Evolutionary conservation across 2,888 invertebrate species (phyloP), one percentile per base, ranked within the genome.

Genomic region (Cyclophora albipunctata): DNA sequence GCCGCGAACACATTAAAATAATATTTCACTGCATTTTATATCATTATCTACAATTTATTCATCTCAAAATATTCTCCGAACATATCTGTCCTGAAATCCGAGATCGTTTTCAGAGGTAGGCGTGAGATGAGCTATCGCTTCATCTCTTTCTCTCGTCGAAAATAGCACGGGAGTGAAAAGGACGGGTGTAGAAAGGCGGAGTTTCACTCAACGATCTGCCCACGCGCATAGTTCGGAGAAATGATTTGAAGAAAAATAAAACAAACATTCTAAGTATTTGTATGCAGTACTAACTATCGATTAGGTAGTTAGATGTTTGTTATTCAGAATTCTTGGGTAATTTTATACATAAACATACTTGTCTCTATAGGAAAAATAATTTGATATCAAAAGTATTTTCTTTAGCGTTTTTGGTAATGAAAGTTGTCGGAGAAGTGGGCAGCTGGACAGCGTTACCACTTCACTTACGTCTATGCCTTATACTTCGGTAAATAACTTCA

Each of bases 171-270:
- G 59, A 47, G 48, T 34, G 64, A 77, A 48, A 49, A 72, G 68
- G 73, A 74, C 37, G 51, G 57, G 49, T 7, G 53, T 54, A 60
- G 50, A 47, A 60, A 73, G 83, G 83, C 71, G 83, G 81, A 65
- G 81, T 68, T 58, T 63, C 55, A 58, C 49, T 57, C 57, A 52
- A 51, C 59, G 72, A 62, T 67, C 81, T 56, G 64, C 81, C 79
- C 77, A 80, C 75, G 59, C 69, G 51, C 58, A 20, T 20, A 60
- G 50, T 59, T 59, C 59, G 50, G 51, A 61, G 66, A 60, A 64
- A 66, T 68, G 62, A 64, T 66, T 57, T 54, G 61, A 64, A 67
- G 68, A 67, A 71, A 75, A 73, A 69, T 66, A 73, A 69, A 68
- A 76, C 70, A 72, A 74, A 77, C 5, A 37, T 75, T 63, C 68